phyloP scores from a whole-genome alignment of 2,113 vertebrate species.

The Dasypus novemcinctus region DNA sequence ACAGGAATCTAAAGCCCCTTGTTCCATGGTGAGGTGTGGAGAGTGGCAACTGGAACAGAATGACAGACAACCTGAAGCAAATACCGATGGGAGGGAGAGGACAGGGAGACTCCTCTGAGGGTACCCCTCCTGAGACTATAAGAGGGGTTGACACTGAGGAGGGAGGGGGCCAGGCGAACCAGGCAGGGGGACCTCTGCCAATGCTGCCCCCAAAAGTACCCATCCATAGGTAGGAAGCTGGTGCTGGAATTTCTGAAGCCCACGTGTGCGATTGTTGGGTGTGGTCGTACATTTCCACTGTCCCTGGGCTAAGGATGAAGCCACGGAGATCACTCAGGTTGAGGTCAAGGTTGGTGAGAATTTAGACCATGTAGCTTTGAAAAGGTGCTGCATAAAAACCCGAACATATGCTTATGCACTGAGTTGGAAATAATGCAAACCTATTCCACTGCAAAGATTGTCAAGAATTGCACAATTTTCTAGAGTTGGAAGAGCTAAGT shows the following conservation, averaged over 20 bases:
- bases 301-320: background rate
- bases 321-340: background rate
- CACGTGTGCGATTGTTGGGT: background rate
- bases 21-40: background rate
- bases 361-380: background rate
- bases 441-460: background rate
- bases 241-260: background rate
- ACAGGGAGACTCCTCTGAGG: background rate
- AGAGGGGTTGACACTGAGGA: background rate
- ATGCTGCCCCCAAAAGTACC: background rate
- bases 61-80: background rate
- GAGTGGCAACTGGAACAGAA: background rate
- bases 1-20: background rate
- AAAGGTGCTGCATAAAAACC: background rate
- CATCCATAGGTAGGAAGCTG: fast-evolving
- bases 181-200: background rate
- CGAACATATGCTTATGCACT: background rate
- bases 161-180: fast-evolving
- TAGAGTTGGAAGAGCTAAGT: background rate
- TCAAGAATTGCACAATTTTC: background rate
- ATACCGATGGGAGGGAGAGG: background rate
- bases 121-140: background rate
- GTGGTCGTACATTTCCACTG: fast-evolving
- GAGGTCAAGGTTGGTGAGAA: background rate
- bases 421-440: background rate